Conservation (phyloP, 1,140 invertebrate genomes). For the Sminthurides bifidus region DNA sequence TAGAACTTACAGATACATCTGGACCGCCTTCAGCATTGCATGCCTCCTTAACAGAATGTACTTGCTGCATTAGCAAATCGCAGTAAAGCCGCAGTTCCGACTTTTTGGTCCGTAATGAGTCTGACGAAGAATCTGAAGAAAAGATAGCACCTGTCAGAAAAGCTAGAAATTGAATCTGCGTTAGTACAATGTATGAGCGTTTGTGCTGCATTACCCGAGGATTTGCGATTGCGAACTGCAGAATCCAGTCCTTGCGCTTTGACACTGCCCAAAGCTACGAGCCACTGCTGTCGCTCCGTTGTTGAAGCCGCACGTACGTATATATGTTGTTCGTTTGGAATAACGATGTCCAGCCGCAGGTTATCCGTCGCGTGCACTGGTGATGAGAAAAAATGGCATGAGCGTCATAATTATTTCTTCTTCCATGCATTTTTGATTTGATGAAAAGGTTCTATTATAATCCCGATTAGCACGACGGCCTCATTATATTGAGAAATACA, state of each 20-base stretch:
- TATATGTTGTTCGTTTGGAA: conserved; percentile 68
- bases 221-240: conserved; percentile 38
- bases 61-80: conserved; percentile 72
- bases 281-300: conserved; percentile 64
- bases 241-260: conserved; percentile 54
- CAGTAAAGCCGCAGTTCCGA: conserved; percentile 66
- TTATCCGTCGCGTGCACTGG: conserved; percentile 57
- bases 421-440: too few relatives aligned
- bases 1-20: conserved; percentile 39
- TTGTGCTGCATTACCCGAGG: conserved; percentile 35
- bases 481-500: too few relatives aligned
- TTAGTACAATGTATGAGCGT: neutral
- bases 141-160: neutral
- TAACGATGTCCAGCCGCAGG: conserved; percentile 60
- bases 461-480: too few relatives aligned
- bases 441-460: too few relatives aligned
- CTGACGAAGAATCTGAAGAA: conserved; percentile 27
- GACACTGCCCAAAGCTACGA: conserved; percentile 64
- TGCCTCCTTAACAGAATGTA: conserved; percentile 60
- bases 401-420: too few relatives aligned
- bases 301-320: conserved; percentile 61
- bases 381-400: neutral
- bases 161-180: too few relatives aligned
- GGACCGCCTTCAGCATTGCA: conserved; percentile 44
- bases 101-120: conserved; percentile 56